These are phyloP conservation scores for Datnioides undecimradiatus DNA, from an alignment of 2,113 vertebrate species.

Conservation along the genomic window DNA sequence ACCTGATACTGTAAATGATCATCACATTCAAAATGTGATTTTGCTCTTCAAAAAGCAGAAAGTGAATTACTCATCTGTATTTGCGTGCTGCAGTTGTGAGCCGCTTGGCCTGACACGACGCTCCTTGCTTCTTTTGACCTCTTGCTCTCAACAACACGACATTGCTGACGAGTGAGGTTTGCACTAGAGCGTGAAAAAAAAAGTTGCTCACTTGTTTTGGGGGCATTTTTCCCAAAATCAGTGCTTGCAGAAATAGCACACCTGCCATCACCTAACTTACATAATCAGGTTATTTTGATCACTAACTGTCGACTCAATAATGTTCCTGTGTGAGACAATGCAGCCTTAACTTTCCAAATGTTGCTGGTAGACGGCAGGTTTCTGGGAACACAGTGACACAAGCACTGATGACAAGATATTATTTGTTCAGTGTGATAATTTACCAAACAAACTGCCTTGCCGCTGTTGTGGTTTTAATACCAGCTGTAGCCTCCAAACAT, in stretches of 20 bases:
- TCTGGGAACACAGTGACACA: conserved; percentile 57
- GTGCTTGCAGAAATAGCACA: background rate
- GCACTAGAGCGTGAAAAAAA: background rate
- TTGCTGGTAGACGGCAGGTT: background rate
- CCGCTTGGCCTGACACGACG: background rate
- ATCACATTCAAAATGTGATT: background rate
- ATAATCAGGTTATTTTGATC: background rate
- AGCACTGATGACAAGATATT: conserved; percentile 39
- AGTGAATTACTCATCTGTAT: background rate
- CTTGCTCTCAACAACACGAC: background rate
- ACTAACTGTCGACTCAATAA: background rate
- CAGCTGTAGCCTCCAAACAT: conserved; percentile 9
- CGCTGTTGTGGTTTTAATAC: conserved; percentile 34
- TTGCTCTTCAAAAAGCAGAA: background rate
- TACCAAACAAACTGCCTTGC: conserved; percentile 36
- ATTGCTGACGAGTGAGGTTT: background rate
- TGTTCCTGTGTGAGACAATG: background rate
- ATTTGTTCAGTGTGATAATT: conserved; percentile 43
- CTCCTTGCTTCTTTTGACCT: background rate
- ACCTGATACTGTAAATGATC: background rate
- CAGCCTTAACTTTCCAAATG: conserved; percentile 17
- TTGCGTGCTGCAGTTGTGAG: background rate
- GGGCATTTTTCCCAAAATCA: background rate
- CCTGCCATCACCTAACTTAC: background rate
- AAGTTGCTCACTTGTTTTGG: background rate